Percentiles rank a stretch among this genome's conserved stretches.
Conservation (phyloP, 2,113 vertebrate genomes). For the Pardalotus punctatus region DNA sequence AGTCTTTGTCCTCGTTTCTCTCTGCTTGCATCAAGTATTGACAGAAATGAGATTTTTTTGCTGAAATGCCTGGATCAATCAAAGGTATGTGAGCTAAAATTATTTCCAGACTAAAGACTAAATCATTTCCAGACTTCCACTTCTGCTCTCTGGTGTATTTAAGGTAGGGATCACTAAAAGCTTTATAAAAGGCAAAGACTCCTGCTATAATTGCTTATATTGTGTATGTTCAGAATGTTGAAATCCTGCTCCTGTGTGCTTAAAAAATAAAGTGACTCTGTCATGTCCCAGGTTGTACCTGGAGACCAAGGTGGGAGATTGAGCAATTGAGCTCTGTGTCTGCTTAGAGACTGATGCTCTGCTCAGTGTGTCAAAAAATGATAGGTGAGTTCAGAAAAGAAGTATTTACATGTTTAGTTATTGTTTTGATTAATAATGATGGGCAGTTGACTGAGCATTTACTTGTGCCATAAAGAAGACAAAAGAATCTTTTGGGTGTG, state of each 20-base stretch:
- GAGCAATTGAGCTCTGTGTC: not conserved
- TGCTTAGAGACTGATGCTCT: not conserved
- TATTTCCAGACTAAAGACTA: constrained; percentile 30
- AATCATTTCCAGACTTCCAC: not conserved
- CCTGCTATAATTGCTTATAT: not conserved
- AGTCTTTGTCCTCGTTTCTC: constrained; percentile 57
- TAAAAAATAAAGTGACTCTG: not conserved
- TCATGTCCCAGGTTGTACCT: not conserved
- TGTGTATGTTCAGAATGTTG: not conserved
- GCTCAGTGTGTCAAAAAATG: not conserved
- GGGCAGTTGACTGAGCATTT: not conserved
- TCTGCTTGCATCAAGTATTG: constrained; percentile 48
- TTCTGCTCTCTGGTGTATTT: not conserved
- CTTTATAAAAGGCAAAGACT: not conserved
- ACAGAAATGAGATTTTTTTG: constrained; percentile 8
- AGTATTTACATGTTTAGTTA: not conserved
- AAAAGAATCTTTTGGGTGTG: not conserved
- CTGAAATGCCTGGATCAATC: not conserved
- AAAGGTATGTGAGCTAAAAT: constrained; percentile 9
- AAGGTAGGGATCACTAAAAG: not conserved
- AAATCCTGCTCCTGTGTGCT: not conserved
- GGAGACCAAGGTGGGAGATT: not conserved
- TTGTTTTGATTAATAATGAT: not conserved
- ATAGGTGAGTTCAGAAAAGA: not conserved
- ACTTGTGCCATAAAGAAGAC: not conserved